Base-by-base conservation (phyloP, 2,797 vertebrate species). In the Macrochelys suwanniensis region DNA sequence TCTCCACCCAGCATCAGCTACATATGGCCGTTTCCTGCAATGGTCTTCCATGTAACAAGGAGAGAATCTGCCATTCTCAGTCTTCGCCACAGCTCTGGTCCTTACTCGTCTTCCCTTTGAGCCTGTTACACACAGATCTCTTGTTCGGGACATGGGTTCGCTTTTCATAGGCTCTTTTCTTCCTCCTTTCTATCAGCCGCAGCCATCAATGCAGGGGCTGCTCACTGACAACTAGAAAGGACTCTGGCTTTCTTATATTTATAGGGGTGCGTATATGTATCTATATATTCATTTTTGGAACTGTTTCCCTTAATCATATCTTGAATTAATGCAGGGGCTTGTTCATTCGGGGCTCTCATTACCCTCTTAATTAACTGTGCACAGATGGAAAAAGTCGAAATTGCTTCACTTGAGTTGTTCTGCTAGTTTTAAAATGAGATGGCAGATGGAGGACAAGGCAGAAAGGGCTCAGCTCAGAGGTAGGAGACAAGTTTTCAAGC, bases 281-380 rank as follows among this genome's bases (percentile, higher is more conserved):
- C 87, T 5, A 23, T 2, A 33, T 61, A 26, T 95, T 96, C 84
- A 90, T 95, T 97, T 97, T 97, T 88, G 95, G 96, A 95, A 95
- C 97, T 96, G 97, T 96, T 98, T 98, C 97, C 97, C 97, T 98
- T 98, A 98, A 98, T 98, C 98, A 98, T 98, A 98, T 98, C 98
- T 97, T 98, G 98, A 98, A 98, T 98, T 98, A 98, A 98, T 98
- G 98, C 98, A 97, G 97, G 97, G 96, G 95, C 98, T 98, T 98
- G 98, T 98, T 98, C 98, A 98, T 98, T 97, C 97, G 78, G 96
- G 98, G 98, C 98, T 98, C 98, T 98, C 98, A 98, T 98, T 98
- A 98, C 98, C 98, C 98, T 98, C 98, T 98, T 98, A 98, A 98
- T 98, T 98, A 98, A 98, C 98, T 98, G 97, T 95, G 98, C 98